Evolutionary conservation across 2,113 vertebrate species (phyloP), one percentile per base, ranked within the genome.

Genomic region (Circaetus cinerascens): DNA sequence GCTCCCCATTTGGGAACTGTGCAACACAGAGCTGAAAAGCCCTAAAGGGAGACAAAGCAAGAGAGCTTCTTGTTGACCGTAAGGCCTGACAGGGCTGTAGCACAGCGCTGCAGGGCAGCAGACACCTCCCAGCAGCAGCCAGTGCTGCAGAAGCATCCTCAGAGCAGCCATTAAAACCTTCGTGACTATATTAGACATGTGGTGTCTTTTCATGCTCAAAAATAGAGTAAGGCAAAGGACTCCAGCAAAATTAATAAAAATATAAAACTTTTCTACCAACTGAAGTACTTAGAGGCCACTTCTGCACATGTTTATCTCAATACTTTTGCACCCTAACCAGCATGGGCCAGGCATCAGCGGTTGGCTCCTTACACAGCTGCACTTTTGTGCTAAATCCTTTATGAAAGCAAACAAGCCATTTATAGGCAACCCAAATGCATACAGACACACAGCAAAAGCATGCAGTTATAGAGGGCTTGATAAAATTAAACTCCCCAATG

Each of bases 401-500:
- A 60, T 12, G 8, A 81, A 97, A 71, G 73, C 40, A 66, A 97
- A 94, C 3, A 15, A 91, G 69, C 40, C 80, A 57, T 91, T 95
- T 85, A 82, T 27, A 93, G 73, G 89, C 86, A 90, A 45, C 22
- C 38, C 74, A 80, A 93, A 87, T 17, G 40, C 85, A 83, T 41
- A 66, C 1, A 92, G 81, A 93, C 75, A 80, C 43, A 59, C 30
- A 77, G 74, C 67, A 57, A 90, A 90, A 86, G 83, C 72, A 78
- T 1, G 22, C 38, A 38, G 68, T 68, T 95, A 64, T 5, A 94
- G 69, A 80, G 40, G 43, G 27, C 53, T 57, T 73, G 89, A 89
- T 84, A 88, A 93, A 95, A 94, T 88, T 95, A 75, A 97, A 94
- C 32, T 95, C 89, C 67, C 50, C 73, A 53, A n/a, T 89, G 79